Evolutionary conservation across 2,113 vertebrate genomes (phyloP), one percentile per base, ranked within the genome.

Genomic region (Antigone vipio): DNA sequence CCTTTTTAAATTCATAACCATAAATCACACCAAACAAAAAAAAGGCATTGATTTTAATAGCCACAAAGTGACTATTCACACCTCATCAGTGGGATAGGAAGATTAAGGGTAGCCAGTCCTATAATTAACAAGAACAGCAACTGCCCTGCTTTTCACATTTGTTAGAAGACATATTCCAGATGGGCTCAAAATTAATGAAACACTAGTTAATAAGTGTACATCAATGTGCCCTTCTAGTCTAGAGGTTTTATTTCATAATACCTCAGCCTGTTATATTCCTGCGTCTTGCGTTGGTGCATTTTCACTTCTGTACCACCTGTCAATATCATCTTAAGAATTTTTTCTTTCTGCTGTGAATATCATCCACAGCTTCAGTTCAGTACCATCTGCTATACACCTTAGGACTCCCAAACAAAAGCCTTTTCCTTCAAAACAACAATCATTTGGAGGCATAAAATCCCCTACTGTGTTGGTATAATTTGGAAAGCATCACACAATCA

Each of bases 381-480:
- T 80, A 74, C 96, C 92, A 97, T 97, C 96, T 97, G 97, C 86
- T 97, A 29, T 49, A 93, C 72, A 97, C 79, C 91, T 96, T 92
- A 96, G 77, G 86, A 97, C 56, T 73, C 59, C 32, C 27, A 76
- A 93, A 95, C 26, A 94, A 84, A 75, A 92, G 27, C 34, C 22
- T 85, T 91, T 82, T 84, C 27, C 67, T 85, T 92, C 80, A 78
- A 75, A 92, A 63, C 22, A 78, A 59, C 67, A 92, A 53, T 66
- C 32, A 94, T 96, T 95, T 93, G 56, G 69, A 93, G 49, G 63
- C 64, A 96, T 95, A 94, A 96, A 94, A 88, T 88, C 69, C 16
- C 92, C 85, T 92, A 45, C 83, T 94, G 92, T 1, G 34, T 73
- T 80, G 27, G n/a, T 86, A 92, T 93, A 79, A 89, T 93, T 93